Percentiles rank a stretch among this genome's conserved stretches.
phyloP scores from a whole-genome alignment of 1,140 invertebrate genomes.

The Pogonomyrmex californicus region DNA sequence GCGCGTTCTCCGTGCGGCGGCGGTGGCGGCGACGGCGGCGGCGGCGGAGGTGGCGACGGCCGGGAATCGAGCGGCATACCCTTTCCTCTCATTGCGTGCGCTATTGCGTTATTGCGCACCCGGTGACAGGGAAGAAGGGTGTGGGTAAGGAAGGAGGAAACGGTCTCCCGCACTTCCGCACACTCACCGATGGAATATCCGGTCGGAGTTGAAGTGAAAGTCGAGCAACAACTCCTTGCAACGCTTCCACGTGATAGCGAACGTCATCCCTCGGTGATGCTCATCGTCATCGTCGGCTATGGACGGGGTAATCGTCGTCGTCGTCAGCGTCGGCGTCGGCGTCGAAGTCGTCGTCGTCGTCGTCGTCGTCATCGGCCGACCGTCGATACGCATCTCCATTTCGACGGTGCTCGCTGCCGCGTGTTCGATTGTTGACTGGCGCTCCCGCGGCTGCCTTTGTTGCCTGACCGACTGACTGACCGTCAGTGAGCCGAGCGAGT shows the following conservation, averaged over 20 bases:
- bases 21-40: too few species aligned
- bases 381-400: constrained; percentile 27
- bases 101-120: neutral
- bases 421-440: constrained; percentile 52
- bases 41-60: too few species aligned
- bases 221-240: constrained; percentile 68
- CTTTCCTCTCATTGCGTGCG: neutral
- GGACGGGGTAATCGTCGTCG: neutral
- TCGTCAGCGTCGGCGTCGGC: neutral
- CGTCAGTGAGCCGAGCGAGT: neutral
- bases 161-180: neutral
- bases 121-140: neutral
- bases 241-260: constrained; percentile 65
- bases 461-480: constrained; percentile 11
- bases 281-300: neutral
- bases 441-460: constrained; percentile 29
- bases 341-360: neutral
- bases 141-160: neutral
- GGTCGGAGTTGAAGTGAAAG: constrained; percentile 78
- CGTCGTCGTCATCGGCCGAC: neutral
- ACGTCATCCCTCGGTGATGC: neutral
- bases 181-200: constrained; percentile 83
- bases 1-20: too few species aligned
- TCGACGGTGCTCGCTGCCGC: constrained; percentile 30
- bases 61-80: neutral